Percentiles rank a stretch among this genome's conserved stretches.
phyloP scores from a whole-genome alignment of 2,888 invertebrate genomes.

The Aleiodes leptofemur region DNA sequence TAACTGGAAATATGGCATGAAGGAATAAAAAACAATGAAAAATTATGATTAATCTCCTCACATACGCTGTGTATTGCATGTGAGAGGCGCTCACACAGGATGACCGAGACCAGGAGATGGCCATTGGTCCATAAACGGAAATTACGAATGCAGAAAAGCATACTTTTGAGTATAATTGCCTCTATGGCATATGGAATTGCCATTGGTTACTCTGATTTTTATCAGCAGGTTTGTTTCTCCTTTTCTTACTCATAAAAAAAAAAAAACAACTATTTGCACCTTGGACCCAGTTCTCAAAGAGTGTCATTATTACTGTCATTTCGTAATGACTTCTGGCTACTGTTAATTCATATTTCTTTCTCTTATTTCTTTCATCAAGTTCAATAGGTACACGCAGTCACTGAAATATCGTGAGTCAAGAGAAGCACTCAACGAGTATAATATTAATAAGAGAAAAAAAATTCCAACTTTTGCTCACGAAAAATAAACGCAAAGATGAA shows the following conservation, averaged over 20 bases:
- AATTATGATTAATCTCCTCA: slow-evolving; percentile 35
- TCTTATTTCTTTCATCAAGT: slow-evolving; percentile 6
- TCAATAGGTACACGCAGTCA: slow-evolving; percentile 57
- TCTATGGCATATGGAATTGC: slow-evolving; percentile 57
- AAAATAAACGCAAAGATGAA: slow-evolving; percentile 29
- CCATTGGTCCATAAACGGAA: slow-evolving; percentile 49
- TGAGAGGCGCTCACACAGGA: slow-evolving; percentile 5
- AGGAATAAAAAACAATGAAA: slow-evolving; percentile 21
- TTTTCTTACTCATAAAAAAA: neutral
- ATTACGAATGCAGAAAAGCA: slow-evolving; percentile 55
- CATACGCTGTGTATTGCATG: neutral
- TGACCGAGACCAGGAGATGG: slow-evolving; percentile 18
- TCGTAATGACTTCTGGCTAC: neutral
- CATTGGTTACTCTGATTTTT: slow-evolving; percentile 56
- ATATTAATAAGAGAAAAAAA: slow-evolving; percentile 52
- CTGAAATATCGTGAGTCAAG: slow-evolving; percentile 57
- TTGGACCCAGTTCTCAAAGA: slow-evolving; percentile 1
- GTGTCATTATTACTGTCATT: neutral
- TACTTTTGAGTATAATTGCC: slow-evolving; percentile 56
- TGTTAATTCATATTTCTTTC: neutral
- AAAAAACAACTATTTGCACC: neutral
- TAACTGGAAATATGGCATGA: slow-evolving; percentile 18
- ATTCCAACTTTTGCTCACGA: slow-evolving; percentile 44
- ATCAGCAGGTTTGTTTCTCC: slow-evolving; percentile 49
- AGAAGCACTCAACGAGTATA: slow-evolving; percentile 57